Evolutionary conservation across 2,113 vertebrate species (phyloP), one percentile per base, ranked within the genome.

Genomic region (Rhinopithecus roxellana): DNA sequence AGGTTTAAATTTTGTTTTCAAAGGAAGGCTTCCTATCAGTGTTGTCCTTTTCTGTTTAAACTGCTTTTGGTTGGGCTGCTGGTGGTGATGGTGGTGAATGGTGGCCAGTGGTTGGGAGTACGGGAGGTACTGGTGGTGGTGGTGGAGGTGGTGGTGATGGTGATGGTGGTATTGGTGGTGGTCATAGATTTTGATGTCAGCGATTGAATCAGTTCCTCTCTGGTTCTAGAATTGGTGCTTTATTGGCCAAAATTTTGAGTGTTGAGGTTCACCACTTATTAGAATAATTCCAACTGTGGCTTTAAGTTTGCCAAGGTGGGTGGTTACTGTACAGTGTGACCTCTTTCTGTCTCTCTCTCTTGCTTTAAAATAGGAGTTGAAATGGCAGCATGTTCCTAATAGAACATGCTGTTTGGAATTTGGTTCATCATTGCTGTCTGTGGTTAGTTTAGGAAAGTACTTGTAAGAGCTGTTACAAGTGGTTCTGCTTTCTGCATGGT

Each of bases 381-480:
- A 88, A 77, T 67, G 72, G 64, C 72, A 79, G 38, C 30, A 38
- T 74, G 61, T 80, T 96, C 59, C 88, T 96, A 64, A 59, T 96
- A 69, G 75, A 83, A 97, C 96, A 85, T 69, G 77, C 59, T 92
- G 85, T 90, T 80, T 93, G 38, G 40, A 70, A 80, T 97, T 90
- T 77, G 94, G 89, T 81, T 84, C 50, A 55, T 13, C 27, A 57
- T 81, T 94, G 69, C 81, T 95, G 6, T 64, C 88, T 75, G n/a
- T 94, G 72, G 72, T 72, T 89, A 84, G 50, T 38, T 84, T 82
- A 87, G 93, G 61, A 70, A 83, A 92, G 61, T 93, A 55, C 94
- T 87, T 91, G 38, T 40, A 90, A 97, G 79, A 85, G 88, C 40
- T 94, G 23, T 97, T 94, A 94, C 90, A 96, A 95, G 97, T 97